Conservation (phyloP, 2,797 vertebrate species). For the Chromis chromis region DNA sequence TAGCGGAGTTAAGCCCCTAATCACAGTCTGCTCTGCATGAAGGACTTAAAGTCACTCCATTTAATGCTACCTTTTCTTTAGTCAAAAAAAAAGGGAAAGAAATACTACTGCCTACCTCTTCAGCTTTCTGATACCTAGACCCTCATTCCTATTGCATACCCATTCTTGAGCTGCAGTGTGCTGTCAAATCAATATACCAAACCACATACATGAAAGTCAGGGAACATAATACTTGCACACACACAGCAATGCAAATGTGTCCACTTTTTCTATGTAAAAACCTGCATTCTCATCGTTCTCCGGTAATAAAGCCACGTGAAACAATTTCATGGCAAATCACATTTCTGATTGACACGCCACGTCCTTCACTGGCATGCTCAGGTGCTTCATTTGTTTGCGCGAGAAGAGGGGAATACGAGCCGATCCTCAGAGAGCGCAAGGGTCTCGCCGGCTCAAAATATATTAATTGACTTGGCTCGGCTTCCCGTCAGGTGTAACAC, state of each 20-base stretch:
- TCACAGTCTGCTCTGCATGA: constrained; percentile 80
- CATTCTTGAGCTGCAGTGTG: constrained; percentile 24
- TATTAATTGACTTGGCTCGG: constrained; percentile 74
- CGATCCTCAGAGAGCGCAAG: constrained; percentile 50
- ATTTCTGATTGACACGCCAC: constrained; percentile 35
- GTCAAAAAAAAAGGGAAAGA: constrained; percentile 53
- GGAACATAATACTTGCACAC: not conserved
- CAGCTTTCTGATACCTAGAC: constrained; percentile 61
- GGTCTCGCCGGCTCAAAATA: constrained; percentile 59
- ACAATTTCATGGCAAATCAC: constrained; percentile 26
- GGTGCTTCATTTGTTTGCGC: constrained; percentile 73
- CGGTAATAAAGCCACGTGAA: constrained; percentile 17
- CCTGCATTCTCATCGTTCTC: not conserved
- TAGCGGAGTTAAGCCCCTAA: constrained; percentile 80
- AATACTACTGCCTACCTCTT: constrained; percentile 65
- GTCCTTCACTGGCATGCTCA: constrained; percentile 51
- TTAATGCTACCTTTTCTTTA: constrained; percentile 81
- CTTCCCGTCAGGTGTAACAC: constrained; percentile 66
- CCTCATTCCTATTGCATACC: constrained; percentile 28
- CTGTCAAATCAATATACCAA: constrained; percentile 13
- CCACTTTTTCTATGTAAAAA: not conserved
- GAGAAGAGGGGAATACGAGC: constrained; percentile 44
- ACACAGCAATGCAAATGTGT: constrained; percentile 1
- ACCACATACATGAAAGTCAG: constrained; percentile 4
- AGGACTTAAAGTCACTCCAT: constrained; percentile 82